Conservation (phyloP, 53 echinoderm and acorn worm genomes). For the Hippasteria phrygiana region DNA sequence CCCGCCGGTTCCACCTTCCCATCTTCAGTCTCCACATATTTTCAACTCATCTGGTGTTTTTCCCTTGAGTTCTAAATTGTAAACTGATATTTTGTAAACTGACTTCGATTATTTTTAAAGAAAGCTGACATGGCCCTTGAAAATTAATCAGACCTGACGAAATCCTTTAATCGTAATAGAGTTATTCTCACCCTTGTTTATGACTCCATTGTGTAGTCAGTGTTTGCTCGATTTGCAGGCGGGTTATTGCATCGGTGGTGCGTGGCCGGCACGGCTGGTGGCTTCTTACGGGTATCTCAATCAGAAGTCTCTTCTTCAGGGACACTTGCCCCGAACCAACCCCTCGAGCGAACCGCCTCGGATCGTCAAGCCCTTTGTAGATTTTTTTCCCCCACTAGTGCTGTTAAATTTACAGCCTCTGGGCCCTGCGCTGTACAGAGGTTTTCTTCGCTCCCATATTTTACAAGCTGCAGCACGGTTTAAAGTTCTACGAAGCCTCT, state of each 20-base stretch:
- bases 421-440: not conserved
- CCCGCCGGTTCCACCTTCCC: no score
- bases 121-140: no score
- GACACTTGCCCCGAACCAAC: slow-evolving; percentile 7
- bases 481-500: not conserved
- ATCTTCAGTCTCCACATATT: no score
- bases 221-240: not conserved
- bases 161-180: no score
- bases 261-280: slow-evolving; percentile 14
- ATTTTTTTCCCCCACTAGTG: not conserved
- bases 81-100: no score
- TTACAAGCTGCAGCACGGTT: not conserved
- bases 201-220: no score
- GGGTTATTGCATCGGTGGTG: not conserved
- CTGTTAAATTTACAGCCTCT: slow-evolving; percentile 9
- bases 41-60: no score
- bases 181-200: no score
- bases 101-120: no score
- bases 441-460: not conserved
- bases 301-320: not conserved
- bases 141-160: no score
- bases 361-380: not conserved
- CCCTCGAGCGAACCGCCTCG: not conserved
- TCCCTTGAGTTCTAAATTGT: no score
- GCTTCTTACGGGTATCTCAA: not conserved